Base-by-base conservation (phyloP, 2,888 invertebrate genomes). In the Drosophila setosimentum region DNA sequence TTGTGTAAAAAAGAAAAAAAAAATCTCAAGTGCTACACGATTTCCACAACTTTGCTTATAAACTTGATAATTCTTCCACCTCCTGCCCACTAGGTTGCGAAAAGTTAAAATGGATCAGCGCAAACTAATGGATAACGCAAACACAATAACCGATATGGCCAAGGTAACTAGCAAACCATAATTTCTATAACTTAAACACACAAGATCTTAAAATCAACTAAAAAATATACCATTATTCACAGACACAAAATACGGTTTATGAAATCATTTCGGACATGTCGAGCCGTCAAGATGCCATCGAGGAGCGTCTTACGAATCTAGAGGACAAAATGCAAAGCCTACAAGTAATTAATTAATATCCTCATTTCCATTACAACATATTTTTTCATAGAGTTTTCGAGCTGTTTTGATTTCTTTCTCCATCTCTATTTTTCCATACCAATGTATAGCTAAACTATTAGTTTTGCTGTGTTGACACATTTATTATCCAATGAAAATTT, bases 91-190 rank as follows among this genome's bases (percentile, higher is more conserved):
- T 70, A 99, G 99, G 93, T 96, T 99, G 94, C 95, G 99, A 92
- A 98, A 99, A 95, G 99, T 99, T 77, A 99, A 99, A 95, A 98
- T 99, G 98, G 99, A 99, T 95, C 99, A 99, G 95, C 95, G 99
- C 93, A 99, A 99, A 94, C 94, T 99, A 90, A 98, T 98, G 96
- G 99, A 99, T 94, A 99, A 99, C 93, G 98, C 99, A 85, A 99
- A 99, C 92, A 99, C 99, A 71, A 97, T 99, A 93, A 99, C 99
- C 72, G 99, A 99, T 93, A 99, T 99, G 98, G 99, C 99, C 91
- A 99, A 99, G 96, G 99, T 99, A 95, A 94, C 94, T 93, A 80
- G 48, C 50, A 65, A 59, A 37, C 29, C 32, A 54, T 16, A 24
- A 37, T 54, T 21, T 8, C 49, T 33, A 57, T 13, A 35, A 1